Evolutionary conservation across 2,888 invertebrate species (phyloP).

Genomic region (Sphaerophoria rueppellii): DNA sequence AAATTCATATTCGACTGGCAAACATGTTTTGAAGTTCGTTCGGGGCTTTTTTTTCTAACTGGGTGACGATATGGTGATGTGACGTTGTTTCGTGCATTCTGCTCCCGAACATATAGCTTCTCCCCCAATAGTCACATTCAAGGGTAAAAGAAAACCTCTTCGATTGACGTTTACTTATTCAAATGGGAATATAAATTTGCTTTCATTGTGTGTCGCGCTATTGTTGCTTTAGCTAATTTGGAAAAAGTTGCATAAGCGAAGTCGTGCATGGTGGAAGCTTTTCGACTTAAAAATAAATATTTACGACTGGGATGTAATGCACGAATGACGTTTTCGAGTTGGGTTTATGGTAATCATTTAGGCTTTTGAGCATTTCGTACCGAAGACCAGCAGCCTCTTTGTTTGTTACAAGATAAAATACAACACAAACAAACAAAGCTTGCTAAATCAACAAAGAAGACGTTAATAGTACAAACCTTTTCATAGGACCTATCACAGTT

Average conservation of each 20-base stretch:
- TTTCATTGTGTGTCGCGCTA: slow-evolving; percentile 42
- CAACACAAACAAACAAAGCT: too few species aligned
- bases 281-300: slow-evolving; percentile 13
- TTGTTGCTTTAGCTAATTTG: slow-evolving; percentile 68
- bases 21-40: slow-evolving; percentile 42
- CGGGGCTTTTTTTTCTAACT: slow-evolving; percentile 22
- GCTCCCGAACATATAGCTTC: background rate
- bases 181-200: slow-evolving; percentile 48
- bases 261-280: slow-evolving; percentile 59
- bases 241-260: slow-evolving; percentile 46
- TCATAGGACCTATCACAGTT: too few species aligned
- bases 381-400: too few species aligned
- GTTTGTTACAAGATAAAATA: too few species aligned
- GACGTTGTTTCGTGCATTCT: slow-evolving; percentile 40
- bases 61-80: slow-evolving; percentile 13
- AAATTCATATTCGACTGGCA: slow-evolving; percentile 29
- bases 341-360: background rate
- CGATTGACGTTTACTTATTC: slow-evolving; percentile 67
- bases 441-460: too few species aligned
- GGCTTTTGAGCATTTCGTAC: too few species aligned
- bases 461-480: too few species aligned
- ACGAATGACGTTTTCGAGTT: too few species aligned
- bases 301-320: too few species aligned
- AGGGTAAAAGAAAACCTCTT: slow-evolving; percentile 3
- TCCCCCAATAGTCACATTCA: slow-evolving; percentile 5